Conservation (phyloP, 1,140 invertebrate genomes). For the Musca vetustissima region DNA sequence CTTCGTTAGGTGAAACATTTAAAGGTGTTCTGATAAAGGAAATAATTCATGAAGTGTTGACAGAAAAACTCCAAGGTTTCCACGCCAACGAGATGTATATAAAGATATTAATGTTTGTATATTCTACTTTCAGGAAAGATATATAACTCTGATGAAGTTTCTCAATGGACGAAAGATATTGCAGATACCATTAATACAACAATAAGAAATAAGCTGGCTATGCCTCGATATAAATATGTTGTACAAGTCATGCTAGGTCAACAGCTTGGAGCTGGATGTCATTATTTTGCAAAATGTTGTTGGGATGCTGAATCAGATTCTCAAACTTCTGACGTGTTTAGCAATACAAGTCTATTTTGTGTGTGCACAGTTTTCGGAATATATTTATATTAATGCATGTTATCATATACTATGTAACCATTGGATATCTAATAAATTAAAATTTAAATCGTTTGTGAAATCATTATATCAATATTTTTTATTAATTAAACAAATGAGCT, state of each 20-base stretch:
- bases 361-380: slow-evolving; percentile 34
- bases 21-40: slow-evolving; percentile 27
- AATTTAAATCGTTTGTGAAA: too few species aligned
- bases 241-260: slow-evolving; percentile 31
- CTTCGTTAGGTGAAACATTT: slow-evolving; percentile 25
- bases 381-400: slow-evolving; percentile 33
- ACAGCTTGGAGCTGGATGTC: slow-evolving; percentile 30
- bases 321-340: slow-evolving; percentile 30
- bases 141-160: slow-evolving; percentile 26
- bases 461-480: too few species aligned
- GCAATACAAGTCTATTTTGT: slow-evolving; percentile 32
- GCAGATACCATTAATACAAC: slow-evolving; percentile 25
- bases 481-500: too few species aligned
- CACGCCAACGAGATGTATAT: neutral
- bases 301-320: slow-evolving; percentile 35
- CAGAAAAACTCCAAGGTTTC: slow-evolving; percentile 29
- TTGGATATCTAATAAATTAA: too few species aligned
- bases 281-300: slow-evolving; percentile 31
- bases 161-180: slow-evolving; percentile 29
- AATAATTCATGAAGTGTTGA: slow-evolving; percentile 26
- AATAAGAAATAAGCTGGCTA: slow-evolving; percentile 25
- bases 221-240: slow-evolving; percentile 34
- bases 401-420: too few species aligned
- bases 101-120: neutral
- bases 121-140: slow-evolving; percentile 27